These are phyloP conservation scores for Ooceraea biroi DNA, from an alignment of 1,140 invertebrate genomes.

Conservation along the genomic window DNA sequence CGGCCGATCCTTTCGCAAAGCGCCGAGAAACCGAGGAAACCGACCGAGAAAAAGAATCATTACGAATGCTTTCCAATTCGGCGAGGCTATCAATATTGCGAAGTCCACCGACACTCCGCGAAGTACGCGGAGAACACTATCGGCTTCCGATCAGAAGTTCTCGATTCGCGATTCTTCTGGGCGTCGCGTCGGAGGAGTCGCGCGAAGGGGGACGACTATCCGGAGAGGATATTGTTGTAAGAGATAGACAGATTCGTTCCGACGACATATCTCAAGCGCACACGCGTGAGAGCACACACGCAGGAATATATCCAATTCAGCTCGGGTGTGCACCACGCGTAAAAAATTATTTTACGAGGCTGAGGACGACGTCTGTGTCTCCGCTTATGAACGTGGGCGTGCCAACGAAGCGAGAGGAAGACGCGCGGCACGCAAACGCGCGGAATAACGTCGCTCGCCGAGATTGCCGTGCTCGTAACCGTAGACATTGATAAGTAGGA, in stretches of 20 bases:
- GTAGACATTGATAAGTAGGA: slow-evolving; percentile 56
- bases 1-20: too few species aligned
- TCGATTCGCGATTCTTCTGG: neutral
- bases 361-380: neutral
- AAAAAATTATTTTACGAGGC: slow-evolving; percentile 35
- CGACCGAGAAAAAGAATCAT: neutral
- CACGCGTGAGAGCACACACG: neutral
- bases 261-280: slow-evolving; percentile 21
- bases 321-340: too few species aligned
- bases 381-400: slow-evolving; percentile 20
- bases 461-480: slow-evolving; percentile 54
- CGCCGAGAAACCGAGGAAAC: neutral
- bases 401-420: neutral
- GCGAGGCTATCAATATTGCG: neutral
- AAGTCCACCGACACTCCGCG: too few species aligned
- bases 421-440: slow-evolving; percentile 5
- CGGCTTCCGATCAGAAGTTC: neutral
- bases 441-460: slow-evolving; percentile 21
- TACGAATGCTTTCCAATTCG: neutral
- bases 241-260: neutral
- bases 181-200: neutral
- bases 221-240: slow-evolving; percentile 4
- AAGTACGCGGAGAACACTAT: neutral
- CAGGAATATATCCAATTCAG: slow-evolving; percentile 25
- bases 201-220: neutral